These are phyloP conservation scores for Electrona antarctica DNA, from an alignment of 2,113 vertebrate genomes.

Conservation along the genomic window DNA sequence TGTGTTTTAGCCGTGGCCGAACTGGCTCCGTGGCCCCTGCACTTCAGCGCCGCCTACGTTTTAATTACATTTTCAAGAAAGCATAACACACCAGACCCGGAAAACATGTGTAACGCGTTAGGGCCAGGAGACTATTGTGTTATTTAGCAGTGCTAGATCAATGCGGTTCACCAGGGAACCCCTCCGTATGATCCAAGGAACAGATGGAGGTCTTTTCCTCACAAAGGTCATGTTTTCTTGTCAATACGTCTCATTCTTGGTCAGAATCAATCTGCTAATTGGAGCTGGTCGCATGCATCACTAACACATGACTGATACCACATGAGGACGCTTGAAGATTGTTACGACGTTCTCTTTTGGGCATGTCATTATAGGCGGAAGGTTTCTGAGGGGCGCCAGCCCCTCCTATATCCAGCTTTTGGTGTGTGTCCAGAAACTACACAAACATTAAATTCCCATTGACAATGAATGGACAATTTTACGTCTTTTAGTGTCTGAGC, in stretches of 20 bases:
- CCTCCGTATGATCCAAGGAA: conserved; percentile 28
- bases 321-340: not conserved
- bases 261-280: conserved; percentile 58
- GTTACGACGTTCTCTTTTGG: not conserved
- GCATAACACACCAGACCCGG: conserved; percentile 31
- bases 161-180: conserved; percentile 46
- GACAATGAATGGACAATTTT: too few relatives aligned
- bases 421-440: too few relatives aligned
- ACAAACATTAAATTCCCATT: too few relatives aligned
- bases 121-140: conserved; percentile 22
- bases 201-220: conserved; percentile 34
- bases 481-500: too few relatives aligned
- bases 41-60: conserved; percentile 27
- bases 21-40: conserved; percentile 20
- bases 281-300: conserved; percentile 19
- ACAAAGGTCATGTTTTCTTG: conserved; percentile 46
- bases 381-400: too few relatives aligned
- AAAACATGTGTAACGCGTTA: conserved; percentile 62
- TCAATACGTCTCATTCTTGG: conserved; percentile 42
- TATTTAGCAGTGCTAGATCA: conserved; percentile 60
- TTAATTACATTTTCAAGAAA: conserved; percentile 21
- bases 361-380: too few relatives aligned
- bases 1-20: not conserved
- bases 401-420: too few relatives aligned
- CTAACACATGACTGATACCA: conserved; percentile 10